These are phyloP conservation scores for Chiroxiphia lanceolata DNA, from an alignment of 2,797 vertebrate genomes.

Conservation along the genomic window DNA sequence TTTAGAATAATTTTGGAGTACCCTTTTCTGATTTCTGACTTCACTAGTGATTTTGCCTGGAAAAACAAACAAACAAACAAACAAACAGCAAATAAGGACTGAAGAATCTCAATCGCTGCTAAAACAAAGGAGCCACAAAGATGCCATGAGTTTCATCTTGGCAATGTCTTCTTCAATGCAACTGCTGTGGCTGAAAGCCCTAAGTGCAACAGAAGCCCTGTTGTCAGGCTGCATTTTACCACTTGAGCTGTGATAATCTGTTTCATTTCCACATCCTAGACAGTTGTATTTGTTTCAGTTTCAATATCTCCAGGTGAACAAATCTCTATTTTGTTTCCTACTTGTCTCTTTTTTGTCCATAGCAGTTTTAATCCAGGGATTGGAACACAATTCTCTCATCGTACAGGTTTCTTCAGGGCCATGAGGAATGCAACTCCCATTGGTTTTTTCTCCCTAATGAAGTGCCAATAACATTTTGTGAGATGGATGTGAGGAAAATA, in stretches of 20 bases:
- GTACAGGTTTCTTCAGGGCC: neutral
- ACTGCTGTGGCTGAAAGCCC: neutral
- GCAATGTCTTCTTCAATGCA: neutral
- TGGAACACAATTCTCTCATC: neutral
- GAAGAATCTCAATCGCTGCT: neutral
- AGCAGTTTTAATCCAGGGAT: neutral
- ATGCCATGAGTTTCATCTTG: neutral
- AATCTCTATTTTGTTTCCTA: neutral
- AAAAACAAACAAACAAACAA: accelerated
- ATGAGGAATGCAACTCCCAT: accelerated
- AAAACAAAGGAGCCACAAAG: neutral
- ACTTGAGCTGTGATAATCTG: neutral
- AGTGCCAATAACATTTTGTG: neutral
- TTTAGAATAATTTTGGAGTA: neutral
- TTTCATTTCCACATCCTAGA: neutral
- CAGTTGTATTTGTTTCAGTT: neutral
- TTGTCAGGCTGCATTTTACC: neutral
- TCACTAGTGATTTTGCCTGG: neutral
- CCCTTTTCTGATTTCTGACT: neutral
- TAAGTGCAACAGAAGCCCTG: neutral
- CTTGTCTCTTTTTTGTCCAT: accelerated
- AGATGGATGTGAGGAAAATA: neutral
- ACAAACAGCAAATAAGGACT: neutral
- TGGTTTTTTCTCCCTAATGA: neutral
- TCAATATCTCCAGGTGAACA: neutral